These are phyloP conservation scores for Limonius californicus DNA, from an alignment of 1,140 invertebrate species.

Conservation along the genomic window DNA sequence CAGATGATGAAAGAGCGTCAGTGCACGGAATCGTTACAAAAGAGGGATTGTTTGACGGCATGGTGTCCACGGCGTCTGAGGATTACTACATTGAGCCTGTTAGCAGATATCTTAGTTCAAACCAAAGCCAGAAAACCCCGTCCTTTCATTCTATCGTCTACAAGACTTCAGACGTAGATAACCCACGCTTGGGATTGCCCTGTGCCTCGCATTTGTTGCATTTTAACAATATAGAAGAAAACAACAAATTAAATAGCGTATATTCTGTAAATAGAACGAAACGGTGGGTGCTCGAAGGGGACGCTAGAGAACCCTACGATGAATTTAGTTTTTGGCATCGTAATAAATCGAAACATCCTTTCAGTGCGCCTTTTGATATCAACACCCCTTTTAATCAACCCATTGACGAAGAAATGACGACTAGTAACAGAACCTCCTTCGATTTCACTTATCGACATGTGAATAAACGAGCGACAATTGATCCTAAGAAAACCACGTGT, in stretches of 20 bases:
- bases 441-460: conserved; percentile 56
- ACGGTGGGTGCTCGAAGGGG: conserved; percentile 49
- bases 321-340: conserved; percentile 27
- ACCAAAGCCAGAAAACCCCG: conserved; percentile 47
- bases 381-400: conserved; percentile 35
- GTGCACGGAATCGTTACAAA: conserved; percentile 82
- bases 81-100: conserved; percentile 86
- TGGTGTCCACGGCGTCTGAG: conserved; percentile 68
- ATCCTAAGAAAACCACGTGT: conserved; percentile 77
- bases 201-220: conserved; percentile 61
- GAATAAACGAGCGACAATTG: conserved; percentile 69
- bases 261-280: conserved; percentile 20
- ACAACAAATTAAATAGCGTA: conserved; percentile 9
- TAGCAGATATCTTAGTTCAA: conserved; percentile 60
- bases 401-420: conserved; percentile 39
- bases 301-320: conserved; percentile 41
- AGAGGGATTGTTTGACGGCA: conserved; percentile 86
- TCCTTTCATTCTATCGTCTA: conserved; percentile 80
- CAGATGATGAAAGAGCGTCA: conserved; percentile 78
- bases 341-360: conserved; percentile 29
- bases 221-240: conserved; percentile 11
- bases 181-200: conserved; percentile 49
- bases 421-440: conserved; percentile 34
- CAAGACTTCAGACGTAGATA: conserved; percentile 71
- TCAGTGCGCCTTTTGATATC: conserved; percentile 30